A percentile compares a stretch with the other conserved stretches of the same genome.
These are phyloP conservation scores for Littorina saxatilis DNA, from an alignment of 1,140 invertebrate species.

Conservation along the genomic window DNA sequence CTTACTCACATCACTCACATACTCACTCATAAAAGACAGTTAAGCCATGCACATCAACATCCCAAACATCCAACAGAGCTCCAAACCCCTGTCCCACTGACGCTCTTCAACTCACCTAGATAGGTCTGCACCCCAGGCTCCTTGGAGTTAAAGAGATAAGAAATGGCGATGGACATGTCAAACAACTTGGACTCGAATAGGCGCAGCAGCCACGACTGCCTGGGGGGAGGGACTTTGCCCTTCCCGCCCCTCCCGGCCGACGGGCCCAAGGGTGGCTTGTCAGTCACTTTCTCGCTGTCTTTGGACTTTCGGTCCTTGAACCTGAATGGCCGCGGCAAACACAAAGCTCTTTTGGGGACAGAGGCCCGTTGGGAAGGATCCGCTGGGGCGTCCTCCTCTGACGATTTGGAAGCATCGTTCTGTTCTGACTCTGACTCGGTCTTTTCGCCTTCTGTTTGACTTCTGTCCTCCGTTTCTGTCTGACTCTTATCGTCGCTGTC, in stretches of 20 bases:
- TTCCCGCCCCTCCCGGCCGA: conserved; percentile 19
- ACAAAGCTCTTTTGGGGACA: conserved; percentile 4
- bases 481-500: too few species aligned
- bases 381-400: conserved; percentile 17
- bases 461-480: neutral
- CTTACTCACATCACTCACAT: too few species aligned
- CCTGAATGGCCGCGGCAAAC: conserved; percentile 23
- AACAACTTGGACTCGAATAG: conserved; percentile 98
- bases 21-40: too few species aligned
- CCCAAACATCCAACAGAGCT: too few species aligned
- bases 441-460: neutral
- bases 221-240: conserved; percentile 45
- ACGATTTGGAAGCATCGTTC: neutral
- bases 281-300: conserved; percentile 20
- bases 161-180: conserved; percentile 98
- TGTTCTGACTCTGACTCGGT: neutral
- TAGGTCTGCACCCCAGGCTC: conserved; percentile 97
- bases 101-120: conserved; percentile 87
- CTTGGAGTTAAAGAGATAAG: conserved; percentile 98
- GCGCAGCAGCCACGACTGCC: conserved; percentile 84
- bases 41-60: too few species aligned
- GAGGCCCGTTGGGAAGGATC: neutral
- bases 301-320: conserved; percentile 14
- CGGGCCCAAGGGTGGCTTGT: conserved; percentile 25
- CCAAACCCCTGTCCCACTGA: too few species aligned